Conservation (phyloP, 2,113 vertebrate species). For the human region DNA sequence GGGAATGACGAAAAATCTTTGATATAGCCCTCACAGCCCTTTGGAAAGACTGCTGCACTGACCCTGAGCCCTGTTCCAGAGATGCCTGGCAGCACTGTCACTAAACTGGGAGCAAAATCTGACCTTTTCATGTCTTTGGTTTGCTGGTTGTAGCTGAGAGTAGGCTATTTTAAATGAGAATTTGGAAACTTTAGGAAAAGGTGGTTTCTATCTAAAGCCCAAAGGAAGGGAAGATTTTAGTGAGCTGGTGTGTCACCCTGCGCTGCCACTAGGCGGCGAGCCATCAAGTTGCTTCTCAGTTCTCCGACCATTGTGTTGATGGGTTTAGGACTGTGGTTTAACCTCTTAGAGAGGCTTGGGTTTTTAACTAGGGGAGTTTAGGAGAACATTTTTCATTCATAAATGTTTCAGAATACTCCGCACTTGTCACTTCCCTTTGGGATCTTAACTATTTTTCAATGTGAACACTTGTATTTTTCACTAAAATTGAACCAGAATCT, state of each 20-base stretch:
- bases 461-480: neutral
- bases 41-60: neutral
- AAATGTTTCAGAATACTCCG: neutral
- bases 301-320: neutral
- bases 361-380: neutral
- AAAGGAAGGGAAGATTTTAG: neutral
- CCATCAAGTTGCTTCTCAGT: neutral
- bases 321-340: neutral
- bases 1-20: neutral
- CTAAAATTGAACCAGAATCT: neutral
- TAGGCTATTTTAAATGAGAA: neutral
- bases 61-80: neutral
- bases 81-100: neutral
- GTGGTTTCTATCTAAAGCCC: neutral
- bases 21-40: neutral
- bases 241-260: neutral
- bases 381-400: neutral
- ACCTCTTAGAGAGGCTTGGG: fast-evolving
- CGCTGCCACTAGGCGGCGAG: neutral
- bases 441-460: neutral
- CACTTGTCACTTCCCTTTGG: neutral
- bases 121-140: neutral
- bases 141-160: neutral
- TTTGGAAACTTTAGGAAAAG: neutral
- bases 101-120: neutral